Evolutionary conservation across 2,113 vertebrate species (phyloP), one percentile per base, ranked within the genome.

Genomic region (Lanius ludovicianus): DNA sequence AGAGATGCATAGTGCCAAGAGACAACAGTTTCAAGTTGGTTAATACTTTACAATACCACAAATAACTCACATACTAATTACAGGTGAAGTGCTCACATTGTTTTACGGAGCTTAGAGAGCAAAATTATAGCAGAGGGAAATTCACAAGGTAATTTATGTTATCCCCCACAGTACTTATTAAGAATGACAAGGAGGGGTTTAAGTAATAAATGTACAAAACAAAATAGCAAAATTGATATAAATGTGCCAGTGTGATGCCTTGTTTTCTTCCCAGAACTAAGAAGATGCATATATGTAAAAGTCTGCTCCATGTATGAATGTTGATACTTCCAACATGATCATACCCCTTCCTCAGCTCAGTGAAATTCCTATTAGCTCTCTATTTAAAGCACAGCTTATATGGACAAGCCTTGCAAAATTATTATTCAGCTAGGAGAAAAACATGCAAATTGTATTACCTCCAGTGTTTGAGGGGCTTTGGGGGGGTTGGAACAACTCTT

Each of bases 1-100:
- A 91, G 88, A 97, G 65, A 88, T 93, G 47, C 56, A 41, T 71
- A 84, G 88, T 86, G 93, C 78, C 89, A 94, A 88, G 97, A 97
- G 92, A 93, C 90, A 93, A 95, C 93, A 83, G 94, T 89, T 95
- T 96, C 71, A 70, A 75, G 84, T 77, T 8, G 1, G 65, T 89
- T 86, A 93, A 74, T 87, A 53, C 84, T 84, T 95, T 35, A 68
- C 47, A 82, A 7, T 17, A 82, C 74, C 71, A 83, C 91, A 88
- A 74, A 90, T 93, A 96, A 90, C 65, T 88, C 47, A 7, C 9
- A 37, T 44, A 21, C 57, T 96, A 96, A 91, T 95, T 97, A 86
- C 60, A 89, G 35, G 31, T 46, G 35, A 93, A 83, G 50, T 68
- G n/a, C 57, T 93, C 1, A 0, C 42, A 39, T 44, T 78, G 47